phyloP scores from a whole-genome alignment of 2,888 invertebrate species.

The Matsumyia berberina region DNA sequence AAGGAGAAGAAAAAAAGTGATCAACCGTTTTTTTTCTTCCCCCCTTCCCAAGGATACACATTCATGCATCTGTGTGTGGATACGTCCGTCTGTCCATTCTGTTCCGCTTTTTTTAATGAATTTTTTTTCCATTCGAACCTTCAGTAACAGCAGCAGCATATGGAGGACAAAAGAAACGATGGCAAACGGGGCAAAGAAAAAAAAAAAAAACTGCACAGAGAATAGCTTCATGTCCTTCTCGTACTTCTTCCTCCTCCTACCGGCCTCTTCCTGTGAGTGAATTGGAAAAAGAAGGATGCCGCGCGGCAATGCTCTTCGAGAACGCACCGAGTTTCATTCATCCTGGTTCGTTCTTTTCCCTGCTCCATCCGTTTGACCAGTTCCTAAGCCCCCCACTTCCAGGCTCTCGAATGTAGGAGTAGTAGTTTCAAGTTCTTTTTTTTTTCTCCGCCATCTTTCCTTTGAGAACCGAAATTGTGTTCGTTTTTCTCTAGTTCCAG shows the following conservation, averaged over 20 bases:
- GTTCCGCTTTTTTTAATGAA: conserved; percentile 64
- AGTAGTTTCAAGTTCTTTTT: conserved; percentile 46
- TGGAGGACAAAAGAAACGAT: conserved; percentile 68
- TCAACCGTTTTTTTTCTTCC: conserved; percentile 60
- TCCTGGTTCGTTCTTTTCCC: conserved; percentile 33
- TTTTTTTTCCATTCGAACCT: conserved; percentile 55
- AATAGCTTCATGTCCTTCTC: conserved; percentile 60
- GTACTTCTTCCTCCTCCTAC: conserved; percentile 30
- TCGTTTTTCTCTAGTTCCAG: conserved; percentile 37
- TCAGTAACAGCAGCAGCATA: conserved; percentile 66
- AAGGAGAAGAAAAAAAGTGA: conserved; percentile 44
- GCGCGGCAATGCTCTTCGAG: conserved; percentile 37
- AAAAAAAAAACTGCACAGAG: conserved; percentile 35
- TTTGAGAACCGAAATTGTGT: conserved; percentile 23
- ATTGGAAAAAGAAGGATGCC: conserved; percentile 47
- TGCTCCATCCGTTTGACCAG: conserved; percentile 43
- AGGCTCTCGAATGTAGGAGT: conserved; percentile 74
- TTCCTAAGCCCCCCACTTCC: conserved; percentile 47
- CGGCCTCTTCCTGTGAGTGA: conserved; percentile 6
- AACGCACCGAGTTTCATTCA: conserved; percentile 71
- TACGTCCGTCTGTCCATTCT: conserved; percentile 73
- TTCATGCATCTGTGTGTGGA: conserved; percentile 43
- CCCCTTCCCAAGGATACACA: conserved; percentile 62
- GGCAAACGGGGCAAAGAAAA: conserved; percentile 1
- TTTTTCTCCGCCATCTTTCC: conserved; percentile 12